These are phyloP conservation scores for Cephus pulcher DNA, from an alignment of 2,888 invertebrate species.

Conservation along the genomic window DNA sequence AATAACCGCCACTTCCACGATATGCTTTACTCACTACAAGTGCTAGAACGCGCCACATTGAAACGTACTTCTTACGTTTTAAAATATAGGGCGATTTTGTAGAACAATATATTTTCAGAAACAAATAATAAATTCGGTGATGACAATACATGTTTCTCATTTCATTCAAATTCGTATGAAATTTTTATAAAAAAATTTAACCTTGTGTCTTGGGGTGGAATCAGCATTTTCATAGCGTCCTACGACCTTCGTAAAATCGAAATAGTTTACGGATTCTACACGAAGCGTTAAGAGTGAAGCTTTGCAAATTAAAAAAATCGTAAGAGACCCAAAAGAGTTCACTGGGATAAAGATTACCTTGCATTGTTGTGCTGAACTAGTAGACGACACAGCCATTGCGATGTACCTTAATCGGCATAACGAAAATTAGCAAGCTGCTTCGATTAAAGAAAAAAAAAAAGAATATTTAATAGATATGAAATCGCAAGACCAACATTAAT, in stretches of 20 bases:
- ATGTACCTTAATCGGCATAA: not conserved
- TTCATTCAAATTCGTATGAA: not conserved
- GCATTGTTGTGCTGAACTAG: not conserved
- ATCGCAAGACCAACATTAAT: not conserved
- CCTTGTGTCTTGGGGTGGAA: not conserved
- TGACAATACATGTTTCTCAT: not conserved
- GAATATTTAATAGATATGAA: not conserved
- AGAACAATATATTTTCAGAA: not conserved
- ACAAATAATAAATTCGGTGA: not conserved
- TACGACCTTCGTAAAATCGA: not conserved
- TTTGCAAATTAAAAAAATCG: not conserved
- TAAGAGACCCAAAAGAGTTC: not conserved
- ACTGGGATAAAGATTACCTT: not conserved
- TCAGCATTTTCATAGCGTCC: not conserved
- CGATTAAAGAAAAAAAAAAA: not conserved
- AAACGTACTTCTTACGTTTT: not conserved
- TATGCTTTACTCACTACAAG: slow-evolving; percentile 50
- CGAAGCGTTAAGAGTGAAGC: not conserved
- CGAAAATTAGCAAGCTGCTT: not conserved
- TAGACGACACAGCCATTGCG: not conserved
- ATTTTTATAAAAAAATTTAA: not conserved
- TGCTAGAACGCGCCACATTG: slow-evolving; percentile 22
- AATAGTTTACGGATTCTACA: not conserved
- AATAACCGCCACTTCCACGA: slow-evolving; percentile 58
- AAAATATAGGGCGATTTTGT: not conserved